Percentiles rank a stretch among this genome's conserved stretches.
phyloP scores from a whole-genome alignment of 2,888 invertebrate species.

The Trissoscelio sp. region DNA sequence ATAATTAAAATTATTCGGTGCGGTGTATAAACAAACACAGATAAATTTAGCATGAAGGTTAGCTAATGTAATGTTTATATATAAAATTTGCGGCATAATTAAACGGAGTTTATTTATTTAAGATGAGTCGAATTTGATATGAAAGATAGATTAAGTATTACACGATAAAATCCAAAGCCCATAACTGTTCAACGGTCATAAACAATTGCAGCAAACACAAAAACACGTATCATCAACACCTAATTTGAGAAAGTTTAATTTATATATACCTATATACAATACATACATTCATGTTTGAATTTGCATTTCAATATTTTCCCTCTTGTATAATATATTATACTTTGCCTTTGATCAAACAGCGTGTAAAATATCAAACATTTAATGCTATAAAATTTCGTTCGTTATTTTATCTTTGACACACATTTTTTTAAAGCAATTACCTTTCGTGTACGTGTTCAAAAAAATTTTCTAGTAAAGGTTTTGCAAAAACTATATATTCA shows the following conservation, averaged over 20 bases:
- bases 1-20: conserved; percentile 5
- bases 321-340: background rate
- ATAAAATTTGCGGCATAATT: no score
- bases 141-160: background rate
- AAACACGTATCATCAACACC: background rate
- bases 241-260: conserved; percentile 7
- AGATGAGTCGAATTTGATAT: background rate
- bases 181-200: background rate
- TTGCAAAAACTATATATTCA: no score
- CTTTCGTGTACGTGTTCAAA: background rate
- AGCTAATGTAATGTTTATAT: background rate
- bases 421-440: conserved; percentile 8
- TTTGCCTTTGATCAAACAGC: conserved; percentile 4
- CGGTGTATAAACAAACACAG: no score
- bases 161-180: background rate
- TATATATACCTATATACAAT: conserved; percentile 1
- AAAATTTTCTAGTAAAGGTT: no score
- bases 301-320: background rate
- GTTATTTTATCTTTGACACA: conserved; percentile 10
- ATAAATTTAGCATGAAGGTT: background rate
- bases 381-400: conserved; percentile 7
- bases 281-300: background rate
- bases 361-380: conserved; percentile 5
- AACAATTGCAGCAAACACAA: conserved; percentile 3
- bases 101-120: background rate